Percentiles rank a stretch among this genome's conserved stretches.
Conservation (phyloP, 2,113 vertebrate species). For the Oceanites oceanicus region DNA sequence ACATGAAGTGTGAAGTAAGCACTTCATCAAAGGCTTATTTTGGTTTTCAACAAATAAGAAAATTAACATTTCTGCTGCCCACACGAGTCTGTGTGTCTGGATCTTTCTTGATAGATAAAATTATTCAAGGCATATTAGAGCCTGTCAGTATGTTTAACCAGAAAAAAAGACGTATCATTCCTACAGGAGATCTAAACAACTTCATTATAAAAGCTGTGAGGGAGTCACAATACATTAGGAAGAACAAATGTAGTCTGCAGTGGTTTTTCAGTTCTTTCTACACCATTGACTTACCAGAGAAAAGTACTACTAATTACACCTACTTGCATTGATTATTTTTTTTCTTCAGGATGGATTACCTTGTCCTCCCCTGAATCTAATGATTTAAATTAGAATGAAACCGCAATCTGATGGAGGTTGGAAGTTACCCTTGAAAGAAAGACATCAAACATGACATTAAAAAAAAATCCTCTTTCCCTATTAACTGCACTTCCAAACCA, state of each 20-base stretch:
- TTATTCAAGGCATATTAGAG: slow-evolving; percentile 16
- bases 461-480: not conserved
- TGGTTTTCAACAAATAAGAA: slow-evolving; percentile 38
- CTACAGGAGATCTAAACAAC: slow-evolving; percentile 15
- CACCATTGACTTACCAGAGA: not conserved
- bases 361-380: slow-evolving; percentile 61
- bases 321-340: slow-evolving; percentile 66
- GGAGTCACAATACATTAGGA: not conserved
- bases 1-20: slow-evolving; percentile 12
- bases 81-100: not conserved
- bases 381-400: slow-evolving; percentile 58
- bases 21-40: slow-evolving; percentile 47
- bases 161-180: not conserved
- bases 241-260: not conserved
- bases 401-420: slow-evolving; percentile 37
- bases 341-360: slow-evolving; percentile 60
- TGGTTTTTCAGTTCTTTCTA: not conserved
- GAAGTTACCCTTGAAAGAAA: slow-evolving; percentile 61
- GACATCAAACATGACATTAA: slow-evolving; percentile 44
- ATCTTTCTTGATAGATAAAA: slow-evolving; percentile 19
- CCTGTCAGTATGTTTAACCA: not conserved
- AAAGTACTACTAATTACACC: slow-evolving; percentile 66
- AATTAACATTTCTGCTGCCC: slow-evolving; percentile 44
- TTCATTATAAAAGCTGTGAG: slow-evolving; percentile 15
- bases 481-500: slow-evolving; percentile 31